Base-by-base conservation (phyloP, 2,113 vertebrate species). In the Pampusana beccarii region DNA sequence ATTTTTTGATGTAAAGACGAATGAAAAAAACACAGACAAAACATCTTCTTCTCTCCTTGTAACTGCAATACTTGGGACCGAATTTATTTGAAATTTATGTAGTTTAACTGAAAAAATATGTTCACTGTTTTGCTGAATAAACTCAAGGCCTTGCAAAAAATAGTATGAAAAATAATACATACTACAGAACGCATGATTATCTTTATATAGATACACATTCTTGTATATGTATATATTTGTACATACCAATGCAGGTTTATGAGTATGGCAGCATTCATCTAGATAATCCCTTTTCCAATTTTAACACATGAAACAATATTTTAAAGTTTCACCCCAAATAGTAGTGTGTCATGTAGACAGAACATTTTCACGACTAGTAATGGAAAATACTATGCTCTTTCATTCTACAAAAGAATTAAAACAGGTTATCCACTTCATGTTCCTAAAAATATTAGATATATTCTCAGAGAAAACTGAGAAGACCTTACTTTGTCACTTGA, bases 131-230 rank as follows among this genome's bases (percentile, higher is more conserved):
- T 85, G 25, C 28, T 80, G 57, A 60, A 74, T 42, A 64, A 87
- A 74, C 11, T 20, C 13, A 83, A 56, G 5, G 1, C 15, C 50
- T 80, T 80, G n/a, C 8, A 40, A 77, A 88, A 81, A 75, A 36
- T 10, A 29, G 9, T 21, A 34, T 15, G 51, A 79, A 78, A 69
- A 51, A 11, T 19, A 36, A 8, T 24, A 23, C 3, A 6, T 44
- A 15, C 4, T 48, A 25, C 11, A 31, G 44, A 82, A 77, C 74
- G 6, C 9, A 24, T 34, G 0, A 0, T 23, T 74, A 5, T 69
- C 31, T 74, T 87, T 57, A 46, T 33, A 40, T 16, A 70, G 16
- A 29, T 16, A 31, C 3, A 69, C 3, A 14, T 48, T 62, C 62
- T 16, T 70, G 3, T n/a, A 34, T 14, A 26, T 21, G 23, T 36